A percentile compares a stretch with the other conserved stretches of the same genome.
phyloP scores from a whole-genome alignment of 2,888 invertebrate genomes.

The Callinectes sapidus region DNA sequence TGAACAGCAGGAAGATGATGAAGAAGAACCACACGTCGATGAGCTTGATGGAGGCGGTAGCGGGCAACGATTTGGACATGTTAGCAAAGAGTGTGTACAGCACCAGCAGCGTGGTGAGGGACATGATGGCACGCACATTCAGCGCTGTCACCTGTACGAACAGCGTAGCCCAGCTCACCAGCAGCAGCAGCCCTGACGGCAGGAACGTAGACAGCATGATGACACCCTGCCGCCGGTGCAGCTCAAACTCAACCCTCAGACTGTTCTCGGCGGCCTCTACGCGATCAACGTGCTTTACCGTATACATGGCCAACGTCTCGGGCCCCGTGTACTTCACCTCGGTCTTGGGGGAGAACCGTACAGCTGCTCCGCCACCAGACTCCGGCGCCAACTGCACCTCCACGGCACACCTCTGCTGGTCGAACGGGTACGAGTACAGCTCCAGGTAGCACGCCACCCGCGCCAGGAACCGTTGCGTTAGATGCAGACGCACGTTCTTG shows the following conservation, averaged over 20 bases:
- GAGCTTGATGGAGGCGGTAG: no score
- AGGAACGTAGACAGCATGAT: constrained; percentile 63
- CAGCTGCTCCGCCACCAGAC: no score
- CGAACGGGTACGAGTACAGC: no score
- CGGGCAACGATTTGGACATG: constrained; percentile 40
- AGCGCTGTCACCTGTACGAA: constrained; percentile 56
- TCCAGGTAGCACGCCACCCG: no score
- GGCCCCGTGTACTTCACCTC: no score
- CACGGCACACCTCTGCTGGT: no score
- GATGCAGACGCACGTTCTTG: no score
- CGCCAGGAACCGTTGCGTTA: no score
- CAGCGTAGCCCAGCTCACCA: constrained; percentile 62
- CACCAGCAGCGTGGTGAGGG: constrained; percentile 56
- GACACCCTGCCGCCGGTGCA: constrained; percentile 53
- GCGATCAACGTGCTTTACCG: constrained; percentile 11
- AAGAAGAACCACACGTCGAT: no score
- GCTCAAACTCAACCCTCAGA: constrained; percentile 42
- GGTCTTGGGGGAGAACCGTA: no score
- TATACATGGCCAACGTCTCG: constrained; percentile 52
- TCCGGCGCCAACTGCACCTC: no score
- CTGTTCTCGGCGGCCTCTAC: neutral
- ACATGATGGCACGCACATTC: constrained; percentile 49
- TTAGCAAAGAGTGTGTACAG: constrained; percentile 52
- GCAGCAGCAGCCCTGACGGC: constrained; percentile 58
- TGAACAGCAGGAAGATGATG: no score